These are phyloP conservation scores for Aproaerema taeniolella DNA, from an alignment of 2,888 invertebrate genomes.

Conservation along the genomic window DNA sequence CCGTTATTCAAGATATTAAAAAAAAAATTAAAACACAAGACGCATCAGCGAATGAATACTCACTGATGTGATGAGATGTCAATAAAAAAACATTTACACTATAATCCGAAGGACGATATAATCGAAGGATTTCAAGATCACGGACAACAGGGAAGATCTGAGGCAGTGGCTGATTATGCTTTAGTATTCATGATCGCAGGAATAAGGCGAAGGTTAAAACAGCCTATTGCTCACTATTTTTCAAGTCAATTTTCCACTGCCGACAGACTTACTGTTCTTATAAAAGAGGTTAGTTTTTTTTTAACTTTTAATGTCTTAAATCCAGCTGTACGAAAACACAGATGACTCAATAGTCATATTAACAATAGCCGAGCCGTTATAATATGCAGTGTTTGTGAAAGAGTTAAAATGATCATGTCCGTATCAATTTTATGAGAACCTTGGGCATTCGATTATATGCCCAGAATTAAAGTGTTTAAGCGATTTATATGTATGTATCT, in stretches of 20 bases:
- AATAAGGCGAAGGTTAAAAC: slow-evolving; percentile 20
- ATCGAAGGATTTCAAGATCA: slow-evolving; percentile 22
- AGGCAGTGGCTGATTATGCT: slow-evolving; percentile 17
- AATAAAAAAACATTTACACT: slow-evolving; percentile 15
- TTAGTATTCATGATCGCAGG: slow-evolving; percentile 23
- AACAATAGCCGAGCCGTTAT: no score
- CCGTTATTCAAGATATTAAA: slow-evolving; percentile 18
- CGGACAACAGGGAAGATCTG: slow-evolving; percentile 17
- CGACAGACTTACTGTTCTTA: slow-evolving; percentile 16
- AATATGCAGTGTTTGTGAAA: no score
- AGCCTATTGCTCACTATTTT: slow-evolving; percentile 21
- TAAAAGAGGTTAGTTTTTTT: slow-evolving; percentile 15
- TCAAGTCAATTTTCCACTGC: slow-evolving; percentile 15
- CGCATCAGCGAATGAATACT: slow-evolving; percentile 1
- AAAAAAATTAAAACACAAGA: slow-evolving; percentile 12
- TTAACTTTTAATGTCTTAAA: no score
- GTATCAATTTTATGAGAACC: no score
- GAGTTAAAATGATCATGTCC: no score
- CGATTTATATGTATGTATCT: no score
- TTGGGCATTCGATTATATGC: no score
- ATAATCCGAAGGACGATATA: slow-evolving; percentile 15
- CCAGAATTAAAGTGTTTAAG: no score
- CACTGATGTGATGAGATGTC: slow-evolving; percentile 15
- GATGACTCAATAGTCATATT: no score
- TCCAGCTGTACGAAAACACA: no score